Evolutionary conservation across 2,113 vertebrate genomes (phyloP).

Genomic region (Pipra filicauda): DNA sequence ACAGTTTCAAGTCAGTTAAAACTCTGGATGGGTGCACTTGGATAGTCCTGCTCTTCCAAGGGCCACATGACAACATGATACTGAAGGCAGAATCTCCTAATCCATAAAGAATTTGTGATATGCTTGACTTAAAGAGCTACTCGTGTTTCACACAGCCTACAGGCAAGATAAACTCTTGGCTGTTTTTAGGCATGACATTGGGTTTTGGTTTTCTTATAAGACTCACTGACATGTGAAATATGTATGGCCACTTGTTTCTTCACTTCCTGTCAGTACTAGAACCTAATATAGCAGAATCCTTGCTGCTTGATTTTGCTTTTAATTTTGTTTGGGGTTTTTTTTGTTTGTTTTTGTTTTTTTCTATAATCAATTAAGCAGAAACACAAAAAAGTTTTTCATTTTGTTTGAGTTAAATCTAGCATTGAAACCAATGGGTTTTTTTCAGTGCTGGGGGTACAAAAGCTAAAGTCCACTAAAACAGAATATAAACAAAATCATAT

Average conservation of each 20-base stretch:
- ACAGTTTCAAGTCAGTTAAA: not conserved
- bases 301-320: not conserved
- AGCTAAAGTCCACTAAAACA: not conserved
- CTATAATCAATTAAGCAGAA: not conserved
- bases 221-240: not conserved
- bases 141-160: not conserved
- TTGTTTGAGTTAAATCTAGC: not conserved
- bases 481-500: not conserved
- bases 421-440: not conserved
- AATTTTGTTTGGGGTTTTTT: not conserved
- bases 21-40: not conserved
- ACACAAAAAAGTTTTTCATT: not conserved
- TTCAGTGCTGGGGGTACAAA: not conserved
- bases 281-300: not conserved
- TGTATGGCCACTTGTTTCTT: not conserved
- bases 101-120: not conserved
- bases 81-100: not conserved
- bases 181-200: not conserved
- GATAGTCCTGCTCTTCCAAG: not conserved
- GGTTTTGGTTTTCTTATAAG: not conserved
- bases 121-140: not conserved
- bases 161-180: not conserved
- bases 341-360: not conserved
- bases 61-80: not conserved
- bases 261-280: not conserved